Base-by-base conservation (phyloP, 2,113 vertebrate genomes). In the Ceyx cyanopectus region DNA sequence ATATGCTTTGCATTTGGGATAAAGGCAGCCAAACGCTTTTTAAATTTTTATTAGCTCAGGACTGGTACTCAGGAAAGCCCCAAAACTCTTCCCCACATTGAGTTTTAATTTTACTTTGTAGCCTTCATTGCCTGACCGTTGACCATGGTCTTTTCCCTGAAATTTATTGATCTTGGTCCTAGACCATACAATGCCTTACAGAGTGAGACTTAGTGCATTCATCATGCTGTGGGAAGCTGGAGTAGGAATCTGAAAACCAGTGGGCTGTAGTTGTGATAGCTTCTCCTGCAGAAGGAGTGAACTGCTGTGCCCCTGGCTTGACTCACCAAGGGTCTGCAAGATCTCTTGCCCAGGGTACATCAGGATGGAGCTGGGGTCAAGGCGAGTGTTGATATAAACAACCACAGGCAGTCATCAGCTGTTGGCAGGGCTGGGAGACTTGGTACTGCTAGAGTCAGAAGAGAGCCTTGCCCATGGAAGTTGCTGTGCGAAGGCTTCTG, bases 401-500 rank as follows among this genome's bases (percentile, higher is more conserved):
- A 68, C 34, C 7, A 4, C 1, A 5, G 22, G 7, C 32, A 41
- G 9, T 58, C 10, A 1, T 46, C 2, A 1, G n/a, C 40, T 83
- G 14, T 37, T 27, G 24, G 30, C 27, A 56, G 54, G 29, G 11
- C 41, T 66, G 48, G 63, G 22, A 54, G 32, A n/a, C 60, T 58
- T 0, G 2, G 37, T 5, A 2, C 46, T 2, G 4, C 17, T 2
- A 8, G 67, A n/a, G 29, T 41, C 3, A 1, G n/a, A 43, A 80
- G 57, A 51, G 34, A 83, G 62, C 46, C 18, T 75, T 51, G 34
- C n/a, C 24, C 15, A 3, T 48, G 9, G 40, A 60, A 61, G 22
- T 60, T 92, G 43, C 74, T 20, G 10, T 40, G 29, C 0, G 2
- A 45, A 53, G 45, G 29, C 17, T 89, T 91, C n/a, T 23, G 43